Percentiles rank a stretch among this genome's conserved stretches.
phyloP scores from a whole-genome alignment of 2,888 invertebrate genomes.

The Pseudoips prasinana region DNA sequence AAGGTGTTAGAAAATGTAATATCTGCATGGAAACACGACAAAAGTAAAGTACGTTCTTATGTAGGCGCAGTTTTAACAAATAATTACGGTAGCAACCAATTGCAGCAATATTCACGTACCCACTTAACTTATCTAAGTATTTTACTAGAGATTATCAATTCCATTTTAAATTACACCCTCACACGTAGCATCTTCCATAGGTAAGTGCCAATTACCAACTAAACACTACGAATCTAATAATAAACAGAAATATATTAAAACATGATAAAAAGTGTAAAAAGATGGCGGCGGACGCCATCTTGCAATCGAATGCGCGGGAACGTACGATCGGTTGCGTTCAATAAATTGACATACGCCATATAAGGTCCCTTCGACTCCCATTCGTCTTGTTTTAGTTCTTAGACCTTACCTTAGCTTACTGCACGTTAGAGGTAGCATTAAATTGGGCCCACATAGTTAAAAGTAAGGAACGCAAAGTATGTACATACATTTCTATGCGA shows the following conservation, averaged over 20 bases:
- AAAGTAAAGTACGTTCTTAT: too few species aligned
- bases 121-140: too few species aligned
- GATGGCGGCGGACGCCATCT: constrained; percentile 51
- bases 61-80: too few species aligned
- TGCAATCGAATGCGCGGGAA: constrained; percentile 60
- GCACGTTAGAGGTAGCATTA: constrained; percentile 55
- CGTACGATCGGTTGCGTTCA: constrained; percentile 54
- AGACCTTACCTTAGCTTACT: constrained; percentile 52
- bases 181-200: too few species aligned
- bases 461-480: background rate
- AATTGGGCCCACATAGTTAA: constrained; percentile 54
- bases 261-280: constrained; percentile 52
- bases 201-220: constrained; percentile 10
- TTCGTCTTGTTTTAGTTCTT: constrained; percentile 57
- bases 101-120: constrained; percentile 7
- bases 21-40: too few species aligned
- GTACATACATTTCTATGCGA: too few species aligned
- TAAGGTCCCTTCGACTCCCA: constrained; percentile 53
- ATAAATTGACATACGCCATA: constrained; percentile 76
- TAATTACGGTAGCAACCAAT: too few species aligned
- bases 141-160: too few species aligned
- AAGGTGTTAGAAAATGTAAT: too few species aligned
- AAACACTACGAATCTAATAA: constrained; percentile 35
- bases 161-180: too few species aligned
- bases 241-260: constrained; percentile 52